Base-by-base conservation (phyloP, 2,113 vertebrate genomes). In the Scophthalmus maximus region DNA sequence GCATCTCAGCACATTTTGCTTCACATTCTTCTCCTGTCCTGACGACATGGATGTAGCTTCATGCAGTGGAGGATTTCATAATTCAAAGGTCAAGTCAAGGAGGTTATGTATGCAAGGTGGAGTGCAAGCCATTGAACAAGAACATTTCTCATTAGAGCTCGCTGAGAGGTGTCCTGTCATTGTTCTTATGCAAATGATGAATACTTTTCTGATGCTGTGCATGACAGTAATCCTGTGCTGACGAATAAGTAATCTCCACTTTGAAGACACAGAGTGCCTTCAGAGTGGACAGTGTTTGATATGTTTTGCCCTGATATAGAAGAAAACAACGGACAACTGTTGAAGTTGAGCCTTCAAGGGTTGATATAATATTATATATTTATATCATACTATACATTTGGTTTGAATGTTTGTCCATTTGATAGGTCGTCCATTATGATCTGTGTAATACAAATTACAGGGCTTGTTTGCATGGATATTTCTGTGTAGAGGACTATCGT, bases 151-250 rank as follows among this genome's bases (percentile, higher is more conserved):
- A 84, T 84, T 81, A 68, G 64, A 63, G 76, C 49, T 57, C 11
- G 7, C 25, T 74, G 67, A 85, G 69, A 70, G 67, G 44, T 58
- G 20, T 79, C 68, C 34, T 38, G 46, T 68, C 58, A 76, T 83
- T 76, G 68, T 83, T 70, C 23, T 79, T 61, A 83, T 89, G 81
- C 78, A 83, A 83, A 87, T 80, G 50, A 57, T 30, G 42, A 78
- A 51, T 70, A 11, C n/a, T 51, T 74, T 72, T 72, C 38, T 67
- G 29, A 77, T 77, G 65, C 49, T 50, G 18, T 52, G 79, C 82
- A 69, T 22, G 27, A 57, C 50, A 36, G 34, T 68, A 26, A 61
- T 72, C 30, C 22, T 66, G 62, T 50, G 56, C 51, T 70, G 51
- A 23, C 8, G 55, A 80, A 80, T 78, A 56, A 52, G 29, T 76